Evolutionary conservation across 2,888 invertebrate species (phyloP).

Genomic region (Sphecodes monilicornis): DNA sequence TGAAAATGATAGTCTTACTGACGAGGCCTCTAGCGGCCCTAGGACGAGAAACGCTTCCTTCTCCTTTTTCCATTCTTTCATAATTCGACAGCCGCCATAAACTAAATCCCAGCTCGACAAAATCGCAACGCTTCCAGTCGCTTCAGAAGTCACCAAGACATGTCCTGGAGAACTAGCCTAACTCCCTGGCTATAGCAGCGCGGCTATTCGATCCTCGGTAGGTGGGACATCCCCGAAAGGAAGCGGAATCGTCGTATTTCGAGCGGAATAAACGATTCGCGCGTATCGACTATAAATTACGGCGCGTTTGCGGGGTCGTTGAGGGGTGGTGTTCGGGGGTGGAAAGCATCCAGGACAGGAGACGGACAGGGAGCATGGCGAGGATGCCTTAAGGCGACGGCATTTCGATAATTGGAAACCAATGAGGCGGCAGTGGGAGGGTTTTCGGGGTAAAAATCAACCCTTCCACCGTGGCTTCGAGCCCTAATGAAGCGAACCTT

Average conservation of each 20-base stretch:
- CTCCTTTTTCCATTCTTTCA: no score
- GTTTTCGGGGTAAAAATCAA: constrained; percentile 78
- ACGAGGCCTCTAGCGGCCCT: no score
- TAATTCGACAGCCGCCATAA: no score
- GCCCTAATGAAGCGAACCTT: constrained; percentile 81
- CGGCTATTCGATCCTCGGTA: background rate
- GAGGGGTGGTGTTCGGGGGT: background rate
- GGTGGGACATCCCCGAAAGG: constrained; percentile 8
- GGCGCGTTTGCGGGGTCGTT: constrained; percentile 42
- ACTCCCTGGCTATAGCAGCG: background rate
- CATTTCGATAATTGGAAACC: constrained; percentile 80
- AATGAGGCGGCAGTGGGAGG: constrained; percentile 75
- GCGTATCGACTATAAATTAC: constrained; percentile 64
- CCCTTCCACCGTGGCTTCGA: constrained; percentile 72
- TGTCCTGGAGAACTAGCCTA: background rate
- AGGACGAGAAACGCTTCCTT: no score
- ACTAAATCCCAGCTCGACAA: no score
- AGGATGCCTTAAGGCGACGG: constrained; percentile 74
- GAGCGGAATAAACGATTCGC: constrained; percentile 44
- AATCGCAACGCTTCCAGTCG: background rate
- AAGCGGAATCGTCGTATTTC: background rate
- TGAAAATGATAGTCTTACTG: no score
- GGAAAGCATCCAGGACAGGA: constrained; percentile 47
- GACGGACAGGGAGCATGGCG: constrained; percentile 52
- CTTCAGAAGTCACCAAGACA: background rate